A percentile compares a stretch with the other conserved stretches of the same genome.
Conservation (phyloP, 2,113 vertebrate genomes). For the Aythya baeri region DNA sequence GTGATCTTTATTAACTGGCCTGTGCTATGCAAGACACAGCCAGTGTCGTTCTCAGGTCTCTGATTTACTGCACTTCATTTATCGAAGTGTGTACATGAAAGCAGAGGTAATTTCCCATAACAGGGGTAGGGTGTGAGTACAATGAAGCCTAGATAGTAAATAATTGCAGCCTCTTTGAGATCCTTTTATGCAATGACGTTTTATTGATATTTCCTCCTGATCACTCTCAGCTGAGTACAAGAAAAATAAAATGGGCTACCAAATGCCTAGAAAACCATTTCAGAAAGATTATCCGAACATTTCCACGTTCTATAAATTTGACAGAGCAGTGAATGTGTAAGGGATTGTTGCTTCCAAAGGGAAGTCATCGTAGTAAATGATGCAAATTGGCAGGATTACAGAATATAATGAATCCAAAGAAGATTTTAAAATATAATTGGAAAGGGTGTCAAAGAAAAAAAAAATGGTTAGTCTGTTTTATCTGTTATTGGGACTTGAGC, state of each 20-base stretch:
- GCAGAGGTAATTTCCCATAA: background rate
- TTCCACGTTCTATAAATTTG: conserved; percentile 12
- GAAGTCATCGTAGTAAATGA: conserved; percentile 56
- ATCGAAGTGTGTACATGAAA: background rate
- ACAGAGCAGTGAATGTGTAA: conserved; percentile 40
- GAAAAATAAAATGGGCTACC: background rate
- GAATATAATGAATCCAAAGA: conserved; percentile 63
- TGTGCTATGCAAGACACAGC: background rate
- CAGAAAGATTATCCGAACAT: conserved; percentile 2
- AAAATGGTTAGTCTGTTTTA: conserved; percentile 42
- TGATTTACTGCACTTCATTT: background rate
- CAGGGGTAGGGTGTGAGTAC: background rate
- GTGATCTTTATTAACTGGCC: background rate
- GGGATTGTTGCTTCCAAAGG: conserved; percentile 61
- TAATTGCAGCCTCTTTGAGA: background rate
- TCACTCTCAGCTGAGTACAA: background rate
- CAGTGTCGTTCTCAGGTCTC: background rate
- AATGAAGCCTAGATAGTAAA: background rate
- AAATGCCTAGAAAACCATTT: conserved; percentile 21
- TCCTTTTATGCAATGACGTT: background rate
- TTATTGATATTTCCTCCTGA: background rate
- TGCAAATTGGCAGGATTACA: conserved; percentile 72
- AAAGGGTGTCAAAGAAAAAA: conserved; percentile 43
- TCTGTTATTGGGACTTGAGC: conserved; percentile 12
- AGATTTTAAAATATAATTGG: conserved; percentile 70